phyloP scores from a whole-genome alignment of 2,797 vertebrate species.

The Sylvilagus floridanus region DNA sequence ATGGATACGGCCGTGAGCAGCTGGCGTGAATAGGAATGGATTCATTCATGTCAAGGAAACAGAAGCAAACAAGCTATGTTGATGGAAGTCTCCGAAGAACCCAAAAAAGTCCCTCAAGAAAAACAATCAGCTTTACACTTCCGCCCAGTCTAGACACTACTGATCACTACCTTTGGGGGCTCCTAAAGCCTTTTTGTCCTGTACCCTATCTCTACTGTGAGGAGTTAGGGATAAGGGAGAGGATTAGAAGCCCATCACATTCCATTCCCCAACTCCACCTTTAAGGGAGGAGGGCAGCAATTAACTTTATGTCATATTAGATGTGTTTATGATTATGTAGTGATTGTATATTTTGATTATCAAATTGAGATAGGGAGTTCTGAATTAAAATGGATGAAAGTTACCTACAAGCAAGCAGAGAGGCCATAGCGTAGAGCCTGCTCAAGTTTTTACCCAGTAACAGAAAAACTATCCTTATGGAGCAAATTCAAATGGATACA shows the following conservation, averaged over 20 bases:
- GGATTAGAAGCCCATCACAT: neutral
- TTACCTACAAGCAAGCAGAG: neutral
- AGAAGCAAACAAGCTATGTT: neutral
- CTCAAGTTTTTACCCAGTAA: neutral
- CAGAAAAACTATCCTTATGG: neutral
- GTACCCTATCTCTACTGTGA: neutral
- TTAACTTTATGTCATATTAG: neutral
- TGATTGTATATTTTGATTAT: neutral
- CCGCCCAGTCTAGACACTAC: neutral
- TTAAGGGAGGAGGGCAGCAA: neutral
- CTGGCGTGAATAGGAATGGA: neutral
- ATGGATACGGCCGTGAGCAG: neutral
- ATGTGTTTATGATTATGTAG: neutral
- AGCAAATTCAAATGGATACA: neutral
- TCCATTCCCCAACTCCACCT: neutral
- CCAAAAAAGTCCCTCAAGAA: neutral
- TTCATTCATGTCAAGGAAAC: neutral
- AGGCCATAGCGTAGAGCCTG: neutral
- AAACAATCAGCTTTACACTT: neutral
- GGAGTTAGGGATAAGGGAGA: neutral
- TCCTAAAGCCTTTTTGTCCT: neutral
- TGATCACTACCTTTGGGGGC: neutral
- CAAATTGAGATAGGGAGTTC: neutral
- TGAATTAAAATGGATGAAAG: slow-evolving; percentile 30
- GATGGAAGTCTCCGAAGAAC: neutral